Evolutionary conservation across 2,888 invertebrate genomes (phyloP), one percentile per base, ranked within the genome.

Genomic region (Chloromyia formosa): DNA sequence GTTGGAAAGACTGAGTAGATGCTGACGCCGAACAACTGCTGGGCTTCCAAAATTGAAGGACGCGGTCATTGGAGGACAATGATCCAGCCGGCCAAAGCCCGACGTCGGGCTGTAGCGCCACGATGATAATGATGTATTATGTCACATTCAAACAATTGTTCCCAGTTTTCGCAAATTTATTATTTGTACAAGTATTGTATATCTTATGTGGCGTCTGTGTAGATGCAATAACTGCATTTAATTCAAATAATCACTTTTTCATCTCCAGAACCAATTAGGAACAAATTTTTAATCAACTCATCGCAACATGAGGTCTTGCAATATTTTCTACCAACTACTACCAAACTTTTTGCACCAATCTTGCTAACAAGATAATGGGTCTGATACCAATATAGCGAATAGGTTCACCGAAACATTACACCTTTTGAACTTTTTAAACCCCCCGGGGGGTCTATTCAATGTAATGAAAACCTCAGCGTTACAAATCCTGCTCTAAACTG

Each of bases 401-500:
- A n/a, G 16, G 16, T n/a, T 49, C 49, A 12, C 16, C 49, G 49
- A 12, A 35, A 62, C 35, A 45, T 66, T 66, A 66, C 66, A 66
- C 66, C 66, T 66, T 66, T 66, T 66, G 66, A 66, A 66, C 49
- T 66, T 22, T 66, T 49, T 10, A 45, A 45, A 45, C 66, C 49
- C 49, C 62, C 66, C n/a, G 66, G 22, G 45, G 22, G 3, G 27
- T 7, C 66, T 66, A 23, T 22, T 49, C 1, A 66, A n/a, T 66
- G 66, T 66, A 66, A 66, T 49, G 58, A 58, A 71, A 56, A 56
- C 56, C 49, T 49, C 20, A 42, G 71, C 71, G 71, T 71, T 71
- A 20, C 71, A 71, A 71, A 71, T 71, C 56, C 27, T 35, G 27
- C 27, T n/a, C 10, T 35, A 71, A 56, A 5, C 35, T 16, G 42